Evolutionary conservation across 2,113 vertebrate species (phyloP).

Genomic region (Ranitomeya imitator): DNA sequence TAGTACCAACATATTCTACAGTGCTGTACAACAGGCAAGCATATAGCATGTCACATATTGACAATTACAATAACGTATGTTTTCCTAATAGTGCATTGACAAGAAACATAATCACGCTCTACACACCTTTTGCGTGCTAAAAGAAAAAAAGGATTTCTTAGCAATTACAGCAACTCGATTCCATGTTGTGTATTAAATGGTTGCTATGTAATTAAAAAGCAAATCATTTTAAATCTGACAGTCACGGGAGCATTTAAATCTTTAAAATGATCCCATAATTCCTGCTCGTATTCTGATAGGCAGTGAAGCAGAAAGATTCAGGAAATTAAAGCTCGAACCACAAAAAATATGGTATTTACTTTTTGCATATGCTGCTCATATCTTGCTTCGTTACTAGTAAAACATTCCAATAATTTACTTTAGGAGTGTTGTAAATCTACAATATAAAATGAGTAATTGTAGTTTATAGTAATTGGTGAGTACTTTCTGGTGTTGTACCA

Average conservation of each 20-base stretch:
- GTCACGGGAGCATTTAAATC: conserved; percentile 82
- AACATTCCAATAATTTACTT: neutral
- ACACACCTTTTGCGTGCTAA: conserved; percentile 38
- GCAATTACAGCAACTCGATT: conserved; percentile 66
- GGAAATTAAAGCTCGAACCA: conserved; percentile 70
- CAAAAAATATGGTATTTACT: conserved; percentile 46
- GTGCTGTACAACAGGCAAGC: neutral
- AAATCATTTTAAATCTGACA: conserved; percentile 89
- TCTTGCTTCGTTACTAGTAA: neutral
- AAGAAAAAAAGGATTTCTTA: conserved; percentile 61
- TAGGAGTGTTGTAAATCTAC: neutral
- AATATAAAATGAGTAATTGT: neutral
- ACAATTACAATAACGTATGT: conserved; percentile 37
- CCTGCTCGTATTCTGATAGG: conserved; percentile 77
- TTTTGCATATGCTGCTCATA: neutral
- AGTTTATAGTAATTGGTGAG: neutral
- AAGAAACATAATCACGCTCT: conserved; percentile 38
- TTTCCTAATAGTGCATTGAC: conserved; percentile 38
- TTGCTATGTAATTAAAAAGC: conserved; percentile 82
- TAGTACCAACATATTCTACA: neutral
- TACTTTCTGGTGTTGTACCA: neutral
- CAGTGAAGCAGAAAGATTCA: conserved; percentile 72
- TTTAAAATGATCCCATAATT: conserved; percentile 88
- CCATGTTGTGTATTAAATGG: conserved; percentile 67
- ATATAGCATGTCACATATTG: conserved; percentile 22